Base-by-base conservation (phyloP, 2,797 vertebrate species). In the Sitta carolinensis region DNA sequence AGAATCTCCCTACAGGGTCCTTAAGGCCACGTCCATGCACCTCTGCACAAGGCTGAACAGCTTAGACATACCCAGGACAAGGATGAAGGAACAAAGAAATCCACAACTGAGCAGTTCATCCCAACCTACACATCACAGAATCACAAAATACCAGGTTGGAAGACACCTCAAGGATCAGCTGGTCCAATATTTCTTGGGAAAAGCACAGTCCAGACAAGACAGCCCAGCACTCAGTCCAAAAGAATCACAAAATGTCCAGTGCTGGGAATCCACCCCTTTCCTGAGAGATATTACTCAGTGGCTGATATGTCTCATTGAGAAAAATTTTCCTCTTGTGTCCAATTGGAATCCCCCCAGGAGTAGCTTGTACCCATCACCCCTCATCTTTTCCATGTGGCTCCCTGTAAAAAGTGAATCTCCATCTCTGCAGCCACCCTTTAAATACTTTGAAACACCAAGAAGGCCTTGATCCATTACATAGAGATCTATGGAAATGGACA, bases 321-420 rank as follows among this genome's bases (percentile, higher is more conserved):
- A 34, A 45, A 54, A 13, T 7, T 6, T 54, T 50, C 47, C 17
- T 30, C 10, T 59, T 54, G 27, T 76, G 58, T 48, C 47, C 25
- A 38, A 0, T 0, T 29, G 29, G 40, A 43, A 30, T 38, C 14
- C 48, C 32, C 9, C n/a, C 42, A 22, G 32, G 34, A 77, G 32
- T 38, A 61, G 66, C 8, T 23, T 66, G 13, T 23, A 43, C 32
- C 30, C 34, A 26, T 21, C 6, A 26, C 7, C 9, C 20, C 15
- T 55, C 23, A 17, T 34, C 20, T 77, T 61, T 7, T 61, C 52
- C 27, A 27, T 11, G 27, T 30, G 14, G 29, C 3, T 48, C 40
- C 40, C 43, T 29, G 5, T 30, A 22, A n/a, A 61, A 70, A 48
- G 34, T 14, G 32, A 48, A 25, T 54, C 64, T 43, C 70, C 70